Percentiles rank a stretch among this genome's conserved stretches.
Evolutionary conservation across 2,888 invertebrate genomes (phyloP).

Genomic region (Isoperla grammatica): DNA sequence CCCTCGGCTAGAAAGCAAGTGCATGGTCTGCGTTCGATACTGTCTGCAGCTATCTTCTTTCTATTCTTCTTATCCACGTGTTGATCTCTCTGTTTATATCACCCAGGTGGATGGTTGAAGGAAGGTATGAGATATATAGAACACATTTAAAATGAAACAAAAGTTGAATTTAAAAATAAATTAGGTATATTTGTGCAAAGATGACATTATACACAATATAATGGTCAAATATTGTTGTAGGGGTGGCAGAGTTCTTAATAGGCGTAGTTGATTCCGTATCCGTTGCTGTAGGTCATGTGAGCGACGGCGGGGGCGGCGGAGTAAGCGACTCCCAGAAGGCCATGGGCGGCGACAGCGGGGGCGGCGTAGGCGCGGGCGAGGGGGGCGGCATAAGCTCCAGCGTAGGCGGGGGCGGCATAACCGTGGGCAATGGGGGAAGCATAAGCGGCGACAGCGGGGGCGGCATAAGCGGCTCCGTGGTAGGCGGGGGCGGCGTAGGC

Average conservation of each 20-base stretch:
- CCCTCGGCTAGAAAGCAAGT: no score
- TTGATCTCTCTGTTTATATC: no score
- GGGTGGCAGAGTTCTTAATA: conserved; percentile 33
- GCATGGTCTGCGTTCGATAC: no score
- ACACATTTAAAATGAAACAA: no score
- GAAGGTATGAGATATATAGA: no score
- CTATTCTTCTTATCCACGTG: no score
- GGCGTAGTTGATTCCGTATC: conserved; percentile 50
- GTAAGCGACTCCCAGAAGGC: conserved; percentile 37
- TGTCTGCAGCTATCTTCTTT: no score
- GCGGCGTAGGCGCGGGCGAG: conserved; percentile 2
- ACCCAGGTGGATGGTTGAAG: no score
- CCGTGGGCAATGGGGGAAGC: conserved; percentile 44
- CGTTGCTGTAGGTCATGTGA: conserved; percentile 54
- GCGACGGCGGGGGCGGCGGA: conserved; percentile 31
- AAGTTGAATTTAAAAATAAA: no score
- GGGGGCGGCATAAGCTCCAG: conserved; percentile 36
- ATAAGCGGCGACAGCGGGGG: conserved; percentile 23
- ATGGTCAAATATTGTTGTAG: no score
- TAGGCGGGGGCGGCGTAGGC: conserved; percentile 37
- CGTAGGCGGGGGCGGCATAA: conserved; percentile 48
- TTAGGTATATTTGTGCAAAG: no score
- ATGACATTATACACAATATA: no score
- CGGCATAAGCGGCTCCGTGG: conserved; percentile 23
- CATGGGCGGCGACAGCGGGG: not conserved